These are phyloP conservation scores for Gallinago nigripennis DNA, from an alignment of 2,797 vertebrate genomes.

Conservation along the genomic window DNA sequence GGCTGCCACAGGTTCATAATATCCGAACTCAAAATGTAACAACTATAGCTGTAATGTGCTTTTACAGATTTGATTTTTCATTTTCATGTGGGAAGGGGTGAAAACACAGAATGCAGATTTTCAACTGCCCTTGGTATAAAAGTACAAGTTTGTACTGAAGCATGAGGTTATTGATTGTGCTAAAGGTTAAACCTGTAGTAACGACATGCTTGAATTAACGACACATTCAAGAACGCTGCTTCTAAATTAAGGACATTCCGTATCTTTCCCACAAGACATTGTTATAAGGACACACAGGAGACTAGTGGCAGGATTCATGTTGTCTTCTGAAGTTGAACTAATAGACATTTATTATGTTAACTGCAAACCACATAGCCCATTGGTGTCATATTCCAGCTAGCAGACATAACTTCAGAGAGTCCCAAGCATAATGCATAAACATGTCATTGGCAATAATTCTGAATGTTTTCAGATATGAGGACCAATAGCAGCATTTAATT, in stretches of 20 bases:
- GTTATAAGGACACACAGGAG: neutral
- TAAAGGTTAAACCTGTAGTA: slow-evolving; percentile 24
- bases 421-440: neutral
- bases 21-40: neutral
- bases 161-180: neutral
- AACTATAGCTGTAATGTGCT: neutral
- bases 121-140: neutral
- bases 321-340: neutral
- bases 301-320: neutral
- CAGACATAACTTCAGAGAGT: neutral
- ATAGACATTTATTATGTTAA: neutral
- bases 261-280: neutral
- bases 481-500: neutral
- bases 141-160: neutral
- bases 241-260: neutral
- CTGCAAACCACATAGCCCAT: neutral
- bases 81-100: neutral
- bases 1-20: neutral
- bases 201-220: slow-evolving; percentile 17
- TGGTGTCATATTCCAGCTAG: neutral
- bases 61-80: neutral
- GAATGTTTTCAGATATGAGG: neutral
- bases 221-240: neutral
- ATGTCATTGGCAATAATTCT: neutral
- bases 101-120: neutral